These are phyloP conservation scores for Orchestia grillus DNA, from an alignment of 1,140 invertebrate species.

Conservation along the genomic window DNA sequence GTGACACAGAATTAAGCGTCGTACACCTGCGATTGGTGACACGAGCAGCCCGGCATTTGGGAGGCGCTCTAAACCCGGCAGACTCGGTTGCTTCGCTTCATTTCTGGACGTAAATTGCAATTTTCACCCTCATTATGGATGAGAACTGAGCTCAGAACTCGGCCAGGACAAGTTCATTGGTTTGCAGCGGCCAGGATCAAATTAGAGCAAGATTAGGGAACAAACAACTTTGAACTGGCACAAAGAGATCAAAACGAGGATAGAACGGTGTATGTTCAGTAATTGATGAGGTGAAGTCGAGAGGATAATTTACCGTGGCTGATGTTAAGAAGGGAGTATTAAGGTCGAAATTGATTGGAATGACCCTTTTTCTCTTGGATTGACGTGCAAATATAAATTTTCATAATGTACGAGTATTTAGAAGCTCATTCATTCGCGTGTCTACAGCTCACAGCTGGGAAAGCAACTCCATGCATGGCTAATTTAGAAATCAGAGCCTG, in stretches of 20 bases:
- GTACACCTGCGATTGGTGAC: no score
- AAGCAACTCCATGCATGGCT: no score
- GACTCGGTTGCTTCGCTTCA: background rate
- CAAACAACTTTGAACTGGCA: background rate
- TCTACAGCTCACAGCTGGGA: background rate
- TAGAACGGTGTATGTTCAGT: background rate
- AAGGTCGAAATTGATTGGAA: background rate
- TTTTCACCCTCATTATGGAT: background rate
- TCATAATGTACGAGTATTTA: background rate
- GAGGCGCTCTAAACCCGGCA: background rate
- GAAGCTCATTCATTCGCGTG: background rate
- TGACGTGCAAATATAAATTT: background rate
- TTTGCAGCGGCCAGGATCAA: background rate
- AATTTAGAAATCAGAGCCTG: no score
- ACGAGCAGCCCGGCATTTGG: background rate
- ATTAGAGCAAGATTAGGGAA: background rate
- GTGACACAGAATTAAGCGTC: background rate
- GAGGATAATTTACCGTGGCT: background rate
- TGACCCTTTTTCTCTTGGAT: no score
- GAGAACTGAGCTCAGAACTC: background rate
- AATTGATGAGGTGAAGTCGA: background rate
- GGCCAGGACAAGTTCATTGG: background rate
- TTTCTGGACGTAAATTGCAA: background rate
- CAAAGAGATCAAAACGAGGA: background rate
- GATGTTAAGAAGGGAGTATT: background rate